Evolutionary conservation across 2,113 vertebrate genomes (phyloP), one percentile per base, ranked within the genome.

Genomic region (Isurus oxyrinchus): DNA sequence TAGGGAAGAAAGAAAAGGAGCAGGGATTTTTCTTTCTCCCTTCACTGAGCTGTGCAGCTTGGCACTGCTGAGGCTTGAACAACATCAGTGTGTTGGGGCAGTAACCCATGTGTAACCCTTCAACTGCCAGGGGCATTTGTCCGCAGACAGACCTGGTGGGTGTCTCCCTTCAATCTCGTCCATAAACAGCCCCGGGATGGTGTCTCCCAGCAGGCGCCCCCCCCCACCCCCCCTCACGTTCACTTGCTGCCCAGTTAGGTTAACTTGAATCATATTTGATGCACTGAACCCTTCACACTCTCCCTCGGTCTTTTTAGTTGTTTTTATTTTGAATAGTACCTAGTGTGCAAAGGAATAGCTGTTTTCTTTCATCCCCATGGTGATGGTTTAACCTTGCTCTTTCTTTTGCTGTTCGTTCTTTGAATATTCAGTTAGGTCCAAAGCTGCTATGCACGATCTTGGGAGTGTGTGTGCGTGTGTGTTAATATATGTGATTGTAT

Each of bases 41-140:
- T 63, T 94, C 90, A 94, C 35, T 63, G 90, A 94, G 59, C 59
- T 63, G 14, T 61, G 19, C 40, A 81, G 76, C 76, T 81, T 16
- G 76, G 76, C 13, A 19, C 21, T 61, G 21, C 90, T 40, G 35
- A 94, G 90, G n/a, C 59, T 40, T 61, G 19, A 66, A 94, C 87
- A 90, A 59, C 90, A 63, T 94, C 35, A 94, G 21, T 94, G 59
- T 44, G 35, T 93, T 66, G 59, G 27, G 90, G 59, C 90, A 94
- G 59, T 94, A 63, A 66, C 90, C 90, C 90, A 3, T 94, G n/a
- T 63, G 61, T 94, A 94, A 66, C 90, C 90, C 90, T 94, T 94
- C 90, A 0, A 40, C 16, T 40, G 90, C 90, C 90, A 21, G 59
- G 40, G 90, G 90, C 59, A 63, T 19, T 66, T 63, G 90, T 94